Evolutionary conservation across 2,113 vertebrate species (phyloP).

Genomic region (Agapornis roseicollis): DNA sequence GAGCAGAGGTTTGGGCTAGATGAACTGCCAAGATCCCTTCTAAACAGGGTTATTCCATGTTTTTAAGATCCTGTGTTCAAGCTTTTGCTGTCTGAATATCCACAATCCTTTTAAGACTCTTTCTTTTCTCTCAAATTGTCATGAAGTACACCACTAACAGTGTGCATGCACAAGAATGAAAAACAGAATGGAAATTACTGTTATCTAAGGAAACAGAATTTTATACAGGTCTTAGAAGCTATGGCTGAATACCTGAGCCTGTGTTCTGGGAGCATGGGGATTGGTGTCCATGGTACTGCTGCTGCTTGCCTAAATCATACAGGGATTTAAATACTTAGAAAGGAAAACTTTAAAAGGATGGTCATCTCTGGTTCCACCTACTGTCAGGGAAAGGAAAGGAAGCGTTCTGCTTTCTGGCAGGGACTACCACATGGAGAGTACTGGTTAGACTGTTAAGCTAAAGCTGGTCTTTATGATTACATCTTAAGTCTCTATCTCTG

Average conservation of each 20-base stretch:
- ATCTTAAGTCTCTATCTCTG: neutral
- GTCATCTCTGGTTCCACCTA: neutral
- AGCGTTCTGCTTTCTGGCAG: neutral
- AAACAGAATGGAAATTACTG: neutral
- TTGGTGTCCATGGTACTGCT: accelerated
- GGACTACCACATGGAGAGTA: neutral
- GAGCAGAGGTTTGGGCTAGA: neutral
- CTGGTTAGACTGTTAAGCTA: neutral
- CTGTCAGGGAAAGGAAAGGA: neutral
- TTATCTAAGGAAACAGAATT: neutral
- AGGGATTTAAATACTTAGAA: neutral
- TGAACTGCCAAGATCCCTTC: neutral
- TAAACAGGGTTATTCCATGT: neutral
- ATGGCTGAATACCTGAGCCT: neutral
- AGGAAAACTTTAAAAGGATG: neutral
- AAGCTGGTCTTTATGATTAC: neutral
- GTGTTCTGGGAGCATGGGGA: neutral
- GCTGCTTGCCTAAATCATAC: neutral
- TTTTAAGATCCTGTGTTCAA: neutral
- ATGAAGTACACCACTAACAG: neutral
- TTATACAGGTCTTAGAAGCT: neutral
- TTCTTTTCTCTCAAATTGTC: neutral
- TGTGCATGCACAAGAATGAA: neutral
- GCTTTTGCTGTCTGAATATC: neutral
- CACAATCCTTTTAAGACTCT: neutral